phyloP scores from a whole-genome alignment of 2,797 vertebrate species.

The Avahi laniger region DNA sequence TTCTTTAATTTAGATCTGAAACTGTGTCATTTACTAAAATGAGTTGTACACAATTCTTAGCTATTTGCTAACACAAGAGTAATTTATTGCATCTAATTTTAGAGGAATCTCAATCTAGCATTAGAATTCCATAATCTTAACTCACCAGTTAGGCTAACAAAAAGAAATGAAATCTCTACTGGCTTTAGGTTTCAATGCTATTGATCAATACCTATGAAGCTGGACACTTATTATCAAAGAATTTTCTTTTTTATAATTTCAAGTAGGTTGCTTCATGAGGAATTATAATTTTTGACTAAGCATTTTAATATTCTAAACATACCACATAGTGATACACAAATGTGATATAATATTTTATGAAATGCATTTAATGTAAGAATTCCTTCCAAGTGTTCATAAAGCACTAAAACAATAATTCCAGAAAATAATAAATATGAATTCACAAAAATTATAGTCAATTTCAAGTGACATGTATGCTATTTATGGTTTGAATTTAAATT shows the following conservation, averaged over 20 bases:
- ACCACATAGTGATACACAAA: neutral
- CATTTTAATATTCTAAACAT: slow-evolving; percentile 18
- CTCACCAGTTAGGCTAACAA: neutral
- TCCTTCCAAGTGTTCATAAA: neutral
- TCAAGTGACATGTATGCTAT: neutral
- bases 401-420: neutral
- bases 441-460: neutral
- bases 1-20: neutral
- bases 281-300: neutral
- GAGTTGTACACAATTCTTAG: neutral
- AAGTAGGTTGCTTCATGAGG: neutral
- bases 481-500: slow-evolving; percentile 14
- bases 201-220: neutral
- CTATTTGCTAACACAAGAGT: neutral
- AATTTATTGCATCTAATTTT: neutral
- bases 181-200: neutral
- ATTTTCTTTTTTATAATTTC: neutral
- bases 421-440: neutral
- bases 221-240: neutral
- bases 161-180: neutral
- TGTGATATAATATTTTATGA: neutral
- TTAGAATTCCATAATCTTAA: neutral
- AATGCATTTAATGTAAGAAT: neutral
- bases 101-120: neutral
- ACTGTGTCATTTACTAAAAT: neutral